phyloP scores from a whole-genome alignment of 2,888 invertebrate genomes.

The Mythimna vitellina region DNA sequence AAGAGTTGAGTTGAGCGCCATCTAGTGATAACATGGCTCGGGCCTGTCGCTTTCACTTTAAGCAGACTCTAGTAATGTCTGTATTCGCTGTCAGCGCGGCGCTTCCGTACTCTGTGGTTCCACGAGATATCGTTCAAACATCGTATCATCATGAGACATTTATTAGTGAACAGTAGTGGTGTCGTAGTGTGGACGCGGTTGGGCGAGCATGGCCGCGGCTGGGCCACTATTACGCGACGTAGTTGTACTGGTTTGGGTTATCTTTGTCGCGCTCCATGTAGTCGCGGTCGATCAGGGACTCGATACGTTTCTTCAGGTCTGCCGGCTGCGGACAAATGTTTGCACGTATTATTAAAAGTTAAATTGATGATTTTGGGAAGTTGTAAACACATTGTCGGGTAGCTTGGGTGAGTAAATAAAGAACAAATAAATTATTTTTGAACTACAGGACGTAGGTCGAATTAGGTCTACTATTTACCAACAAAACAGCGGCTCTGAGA shows the following conservation, averaged over 20 bases:
- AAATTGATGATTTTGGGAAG: no score
- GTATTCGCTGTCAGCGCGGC: not conserved
- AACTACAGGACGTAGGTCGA: no score
- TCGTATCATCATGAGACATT: constrained; percentile 47
- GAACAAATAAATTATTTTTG: not conserved
- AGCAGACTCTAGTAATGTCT: not conserved
- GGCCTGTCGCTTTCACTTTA: no score
- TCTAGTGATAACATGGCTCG: no score
- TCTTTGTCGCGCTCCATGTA: constrained; percentile 99
- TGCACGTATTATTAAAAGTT: not conserved
- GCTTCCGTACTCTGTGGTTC: not conserved
- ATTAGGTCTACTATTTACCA: not conserved
- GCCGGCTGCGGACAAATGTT: constrained; percentile 93
- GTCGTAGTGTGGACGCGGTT: constrained; percentile 32
- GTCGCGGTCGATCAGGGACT: constrained; percentile 99
- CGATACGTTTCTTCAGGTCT: constrained; percentile 99
- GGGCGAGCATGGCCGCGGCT: constrained; percentile 18
- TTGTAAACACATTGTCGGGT: no score
- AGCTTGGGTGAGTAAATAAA: no score
- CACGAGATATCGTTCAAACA: constrained; percentile 45
- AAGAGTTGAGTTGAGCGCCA: no score
- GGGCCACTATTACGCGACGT: constrained; percentile 95
- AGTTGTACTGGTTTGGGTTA: constrained; percentile 99
- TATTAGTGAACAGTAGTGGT: constrained; percentile 46
- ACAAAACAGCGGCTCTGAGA: not conserved